Evolutionary conservation across 2,113 vertebrate genomes (phyloP), one percentile per base, ranked within the genome.

Genomic region (Stigmatopora argus): DNA sequence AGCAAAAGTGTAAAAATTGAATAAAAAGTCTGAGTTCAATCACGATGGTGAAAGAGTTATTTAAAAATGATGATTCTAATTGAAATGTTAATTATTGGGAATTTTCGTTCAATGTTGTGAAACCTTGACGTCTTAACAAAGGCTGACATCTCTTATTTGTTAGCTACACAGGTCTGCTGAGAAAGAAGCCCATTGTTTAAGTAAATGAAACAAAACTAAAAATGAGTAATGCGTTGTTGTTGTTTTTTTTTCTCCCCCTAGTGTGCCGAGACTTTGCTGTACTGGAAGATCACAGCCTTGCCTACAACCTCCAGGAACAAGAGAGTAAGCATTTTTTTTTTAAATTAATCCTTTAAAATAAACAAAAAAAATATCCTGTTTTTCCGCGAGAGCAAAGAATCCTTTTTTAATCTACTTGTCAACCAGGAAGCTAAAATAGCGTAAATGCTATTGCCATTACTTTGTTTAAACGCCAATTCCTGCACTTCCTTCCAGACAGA

Each of bases 261-360:
- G 97, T 98, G 57, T 96, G 94, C 77, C 87, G 94, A 72, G 96
- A 97, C 83, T 99, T 99, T 1, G 95, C 95, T 4, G 93, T 99
- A 65, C 82, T 96, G 60, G 97, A 99, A 83, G 97, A 99, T 85
- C 95, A 96, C 86, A 94, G 92, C 35, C 88, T 99, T 87, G 97
- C 97, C 45, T 92, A 99, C 84, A 98, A 90, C 75, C 92, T 99
- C 56, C 97, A 99, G 86, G 97, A 99, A 65, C 97, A 99, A 83
- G 97, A 99, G 76, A 97, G 97, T 99, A 92, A 95, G 95, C 66
- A 21, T 59, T n/a, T 12, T 17, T 14, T 92, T 80, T 15, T 46
- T 53, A 41, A 46, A 2, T 35, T 45, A n/a, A 59, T 18, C 13
- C 1, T 45, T 51, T 35, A 31, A 31, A 31, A 31, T 31, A n/a